Conservation (phyloP, 2,797 vertebrate species). For the Mionectes olivaceus region DNA sequence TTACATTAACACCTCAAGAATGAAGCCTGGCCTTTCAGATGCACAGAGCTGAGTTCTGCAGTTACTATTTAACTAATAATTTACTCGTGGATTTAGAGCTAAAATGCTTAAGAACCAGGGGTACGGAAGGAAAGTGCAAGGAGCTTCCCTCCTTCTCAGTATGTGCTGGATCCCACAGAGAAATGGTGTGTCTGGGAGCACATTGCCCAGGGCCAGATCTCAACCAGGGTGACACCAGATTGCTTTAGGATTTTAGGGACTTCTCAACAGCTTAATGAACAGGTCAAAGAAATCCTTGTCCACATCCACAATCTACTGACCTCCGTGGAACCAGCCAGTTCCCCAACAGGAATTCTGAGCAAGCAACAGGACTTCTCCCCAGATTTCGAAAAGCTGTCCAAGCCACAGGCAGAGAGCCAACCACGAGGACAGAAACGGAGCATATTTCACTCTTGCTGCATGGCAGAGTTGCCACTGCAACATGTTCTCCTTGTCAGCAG, state of each 20-base stretch:
- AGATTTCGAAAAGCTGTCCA: background rate
- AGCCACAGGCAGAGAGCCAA: constrained; percentile 14
- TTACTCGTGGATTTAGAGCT: background rate
- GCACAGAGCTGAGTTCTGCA: background rate
- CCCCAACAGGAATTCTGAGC: constrained; percentile 3
- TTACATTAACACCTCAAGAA: background rate
- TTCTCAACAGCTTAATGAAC: background rate
- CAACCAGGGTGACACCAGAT: background rate
- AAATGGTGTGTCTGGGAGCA: background rate
- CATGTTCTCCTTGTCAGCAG: constrained; percentile 47
- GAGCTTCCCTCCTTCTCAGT: background rate
- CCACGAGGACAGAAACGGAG: background rate
- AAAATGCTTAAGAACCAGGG: background rate
- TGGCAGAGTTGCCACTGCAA: constrained; percentile 41
- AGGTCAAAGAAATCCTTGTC: background rate
- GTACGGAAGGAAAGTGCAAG: background rate
- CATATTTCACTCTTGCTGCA: constrained; percentile 43
- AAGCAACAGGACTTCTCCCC: constrained; percentile 9
- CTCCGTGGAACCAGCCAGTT: background rate
- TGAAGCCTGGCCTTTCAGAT: background rate
- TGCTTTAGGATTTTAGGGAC: background rate
- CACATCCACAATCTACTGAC: background rate
- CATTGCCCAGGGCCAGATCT: background rate
- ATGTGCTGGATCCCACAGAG: background rate
- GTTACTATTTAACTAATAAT: background rate